Conservation (phyloP, 2,113 vertebrate genomes). For the Burhinus oedicnemus region DNA sequence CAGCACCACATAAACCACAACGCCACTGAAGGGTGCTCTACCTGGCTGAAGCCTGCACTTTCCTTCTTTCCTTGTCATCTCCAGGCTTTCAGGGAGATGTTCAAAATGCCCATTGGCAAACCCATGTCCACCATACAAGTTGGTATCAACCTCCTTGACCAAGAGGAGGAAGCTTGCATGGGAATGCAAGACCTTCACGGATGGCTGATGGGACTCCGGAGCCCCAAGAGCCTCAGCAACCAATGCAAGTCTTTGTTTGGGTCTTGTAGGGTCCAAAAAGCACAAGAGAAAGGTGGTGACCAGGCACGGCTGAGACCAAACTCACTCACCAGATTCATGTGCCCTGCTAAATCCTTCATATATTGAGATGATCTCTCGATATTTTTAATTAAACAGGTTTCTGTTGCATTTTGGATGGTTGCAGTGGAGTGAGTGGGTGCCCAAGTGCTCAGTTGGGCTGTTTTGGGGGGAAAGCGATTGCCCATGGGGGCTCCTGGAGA, state of each 20-base stretch:
- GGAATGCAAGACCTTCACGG: background rate
- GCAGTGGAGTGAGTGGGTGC: background rate
- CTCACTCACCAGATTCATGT: background rate
- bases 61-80: background rate
- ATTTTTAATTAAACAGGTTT: background rate
- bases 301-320: background rate
- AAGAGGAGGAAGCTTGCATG: background rate
- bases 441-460: accelerated
- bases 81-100: background rate
- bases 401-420: background rate
- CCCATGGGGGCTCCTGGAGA: accelerated
- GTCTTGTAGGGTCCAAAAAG: background rate
- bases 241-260: background rate
- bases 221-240: background rate
- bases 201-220: background rate
- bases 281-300: background rate
- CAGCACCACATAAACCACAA: background rate
- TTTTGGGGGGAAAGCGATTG: background rate
- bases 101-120: background rate
- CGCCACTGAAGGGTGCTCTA: accelerated
- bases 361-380: background rate
- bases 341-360: background rate
- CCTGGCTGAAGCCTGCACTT: background rate
- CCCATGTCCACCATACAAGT: background rate
- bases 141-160: background rate